A percentile compares a stretch with the other conserved stretches of the same genome.
Conservation (phyloP, 2,888 invertebrate species). For the Zele albiditarsus region DNA sequence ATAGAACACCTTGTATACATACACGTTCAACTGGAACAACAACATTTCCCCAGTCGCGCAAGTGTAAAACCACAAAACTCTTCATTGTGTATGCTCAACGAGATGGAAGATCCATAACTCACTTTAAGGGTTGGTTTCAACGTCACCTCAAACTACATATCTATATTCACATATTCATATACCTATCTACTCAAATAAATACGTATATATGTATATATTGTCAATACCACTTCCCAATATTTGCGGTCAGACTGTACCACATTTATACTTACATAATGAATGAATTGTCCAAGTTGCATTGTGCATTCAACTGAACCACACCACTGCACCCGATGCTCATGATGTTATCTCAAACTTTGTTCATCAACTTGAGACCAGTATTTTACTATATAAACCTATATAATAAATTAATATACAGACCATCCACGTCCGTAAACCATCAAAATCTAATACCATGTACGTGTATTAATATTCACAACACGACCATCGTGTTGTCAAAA, state of each 20-base stretch:
- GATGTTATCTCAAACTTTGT: neutral
- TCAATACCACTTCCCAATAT: constrained; percentile 10
- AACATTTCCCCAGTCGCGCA: constrained; percentile 55
- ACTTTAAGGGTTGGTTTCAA: constrained; percentile 62
- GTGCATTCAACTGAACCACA: neutral
- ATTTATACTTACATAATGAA: constrained; percentile 8
- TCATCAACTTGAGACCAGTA: neutral
- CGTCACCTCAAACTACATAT: neutral
- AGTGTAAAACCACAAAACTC: constrained; percentile 57
- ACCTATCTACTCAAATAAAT: neutral
- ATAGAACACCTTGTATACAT: too few species aligned
- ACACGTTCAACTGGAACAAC: constrained; percentile 50
- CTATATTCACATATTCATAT: too few species aligned
- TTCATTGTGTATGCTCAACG: constrained; percentile 66
- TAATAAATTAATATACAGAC: constrained; percentile 4
- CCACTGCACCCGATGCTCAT: neutral
- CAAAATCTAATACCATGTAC: neutral
- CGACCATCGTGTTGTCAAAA: neutral
- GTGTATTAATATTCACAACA: neutral
- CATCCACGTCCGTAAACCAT: neutral
- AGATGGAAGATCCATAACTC: constrained; percentile 69
- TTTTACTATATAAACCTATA: neutral
- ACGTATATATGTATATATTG: neutral
- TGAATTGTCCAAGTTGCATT: neutral
- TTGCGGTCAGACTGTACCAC: neutral